Percentiles rank a stretch among this genome's conserved stretches.
Conservation (phyloP, 2,888 invertebrate species). For the Brachypalpus laphriformis region DNA sequence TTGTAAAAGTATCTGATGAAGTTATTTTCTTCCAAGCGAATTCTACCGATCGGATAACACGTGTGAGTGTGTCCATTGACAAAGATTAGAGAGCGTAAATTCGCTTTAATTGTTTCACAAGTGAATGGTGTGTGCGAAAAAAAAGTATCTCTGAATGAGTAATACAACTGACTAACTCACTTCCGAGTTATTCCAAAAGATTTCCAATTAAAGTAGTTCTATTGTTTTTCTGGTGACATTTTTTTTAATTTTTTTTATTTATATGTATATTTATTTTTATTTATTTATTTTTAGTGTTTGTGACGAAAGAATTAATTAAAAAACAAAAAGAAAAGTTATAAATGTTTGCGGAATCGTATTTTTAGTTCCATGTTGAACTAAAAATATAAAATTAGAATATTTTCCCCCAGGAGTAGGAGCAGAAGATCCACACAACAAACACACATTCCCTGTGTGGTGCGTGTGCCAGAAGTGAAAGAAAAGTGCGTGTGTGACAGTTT, state of each 20-base stretch:
- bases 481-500: constrained; percentile 57
- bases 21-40: not conserved
- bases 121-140: not conserved
- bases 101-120: constrained; percentile 25
- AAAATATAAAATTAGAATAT: constrained; percentile 52
- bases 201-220: constrained; percentile 27
- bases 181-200: constrained; percentile 21
- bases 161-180: constrained; percentile 39
- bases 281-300: constrained; percentile 43
- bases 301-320: constrained; percentile 26
- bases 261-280: constrained; percentile 22
- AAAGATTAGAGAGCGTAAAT: constrained; percentile 55
- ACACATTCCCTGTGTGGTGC: constrained; percentile 36
- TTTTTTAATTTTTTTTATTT: not conserved
- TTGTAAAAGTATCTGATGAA: constrained; percentile 30
- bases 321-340: constrained; percentile 39
- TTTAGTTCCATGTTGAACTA: constrained; percentile 55
- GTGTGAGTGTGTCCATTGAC: constrained; percentile 42
- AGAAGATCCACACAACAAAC: constrained; percentile 10
- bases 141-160: constrained; percentile 34
- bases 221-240: constrained; percentile 23
- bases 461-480: constrained; percentile 46
- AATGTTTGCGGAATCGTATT: constrained; percentile 64
- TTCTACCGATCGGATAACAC: constrained; percentile 52
- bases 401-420: constrained; percentile 38